Conservation (phyloP, 2,113 vertebrate genomes). For the Psittacula cyanocephala region DNA sequence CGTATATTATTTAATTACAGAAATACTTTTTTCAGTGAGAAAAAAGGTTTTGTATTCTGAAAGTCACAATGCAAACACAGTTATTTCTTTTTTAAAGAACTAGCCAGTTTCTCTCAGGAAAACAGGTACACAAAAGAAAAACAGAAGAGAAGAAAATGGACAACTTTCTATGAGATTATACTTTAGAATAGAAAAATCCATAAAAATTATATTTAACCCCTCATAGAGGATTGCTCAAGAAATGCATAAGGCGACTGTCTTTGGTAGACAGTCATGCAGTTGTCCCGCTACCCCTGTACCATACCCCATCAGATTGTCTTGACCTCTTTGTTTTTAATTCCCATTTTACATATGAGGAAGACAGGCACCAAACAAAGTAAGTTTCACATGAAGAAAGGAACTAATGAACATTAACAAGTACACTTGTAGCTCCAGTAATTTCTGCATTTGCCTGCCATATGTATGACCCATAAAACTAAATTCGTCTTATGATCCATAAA, state of each 20-base stretch:
- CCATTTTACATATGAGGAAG: not conserved
- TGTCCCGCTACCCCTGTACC: fast-evolving
- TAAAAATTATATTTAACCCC: not conserved
- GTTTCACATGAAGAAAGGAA: not conserved
- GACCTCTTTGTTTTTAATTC: not conserved
- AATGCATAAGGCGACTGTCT: not conserved
- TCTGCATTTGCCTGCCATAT: not conserved
- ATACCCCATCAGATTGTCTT: not conserved
- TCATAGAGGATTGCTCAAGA: not conserved
- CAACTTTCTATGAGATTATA: not conserved
- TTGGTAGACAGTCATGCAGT: not conserved
- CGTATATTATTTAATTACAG: not conserved
- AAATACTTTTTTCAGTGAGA: not conserved
- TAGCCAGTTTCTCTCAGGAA: not conserved
- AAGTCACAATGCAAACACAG: not conserved
- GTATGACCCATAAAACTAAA: not conserved
- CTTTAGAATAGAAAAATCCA: not conserved
- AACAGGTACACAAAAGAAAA: not conserved
- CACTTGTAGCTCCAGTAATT: not conserved
- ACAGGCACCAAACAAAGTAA: not conserved
- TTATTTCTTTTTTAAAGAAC: not conserved
- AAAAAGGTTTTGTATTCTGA: not conserved
- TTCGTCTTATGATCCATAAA: not conserved
- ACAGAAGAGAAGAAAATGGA: not conserved
- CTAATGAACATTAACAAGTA: not conserved